phyloP scores from a whole-genome alignment of 2,797 vertebrate species.

The Nyctalus aviator region DNA sequence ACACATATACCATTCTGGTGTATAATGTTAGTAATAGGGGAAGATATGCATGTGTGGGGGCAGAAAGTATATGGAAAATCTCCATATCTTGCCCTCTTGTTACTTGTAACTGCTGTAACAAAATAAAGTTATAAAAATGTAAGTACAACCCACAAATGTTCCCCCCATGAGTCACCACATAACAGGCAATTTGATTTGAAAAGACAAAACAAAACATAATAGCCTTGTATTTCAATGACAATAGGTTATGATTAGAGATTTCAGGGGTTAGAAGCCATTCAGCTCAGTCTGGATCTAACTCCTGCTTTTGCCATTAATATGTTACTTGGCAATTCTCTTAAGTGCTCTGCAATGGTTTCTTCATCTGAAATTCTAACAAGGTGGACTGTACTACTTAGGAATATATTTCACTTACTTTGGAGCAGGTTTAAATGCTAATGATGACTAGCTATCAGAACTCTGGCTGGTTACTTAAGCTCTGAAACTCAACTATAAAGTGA shows the following conservation, averaged over 20 bases:
- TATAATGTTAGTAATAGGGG: not conserved
- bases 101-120: not conserved
- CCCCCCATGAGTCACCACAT: not conserved
- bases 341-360: not conserved
- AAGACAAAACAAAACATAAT: not conserved
- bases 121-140: not conserved
- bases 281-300: not conserved
- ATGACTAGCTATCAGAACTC: not conserved
- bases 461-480: not conserved
- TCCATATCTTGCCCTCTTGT: not conserved
- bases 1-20: not conserved
- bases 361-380: not conserved
- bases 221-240: not conserved
- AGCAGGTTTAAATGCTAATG: not conserved
- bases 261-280: not conserved
- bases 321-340: not conserved
- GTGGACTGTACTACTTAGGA: not conserved
- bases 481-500: not conserved
- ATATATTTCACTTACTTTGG: not conserved
- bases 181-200: not conserved
- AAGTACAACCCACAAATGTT: not conserved
- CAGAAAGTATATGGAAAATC: not conserved
- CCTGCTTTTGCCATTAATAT: not conserved
- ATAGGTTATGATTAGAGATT: not conserved
- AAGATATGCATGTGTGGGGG: not conserved